A percentile compares a stretch with the other conserved stretches of the same genome.
Evolutionary conservation across 2,113 vertebrate genomes (phyloP).

Genomic region (Pachypanchax playfairii): DNA sequence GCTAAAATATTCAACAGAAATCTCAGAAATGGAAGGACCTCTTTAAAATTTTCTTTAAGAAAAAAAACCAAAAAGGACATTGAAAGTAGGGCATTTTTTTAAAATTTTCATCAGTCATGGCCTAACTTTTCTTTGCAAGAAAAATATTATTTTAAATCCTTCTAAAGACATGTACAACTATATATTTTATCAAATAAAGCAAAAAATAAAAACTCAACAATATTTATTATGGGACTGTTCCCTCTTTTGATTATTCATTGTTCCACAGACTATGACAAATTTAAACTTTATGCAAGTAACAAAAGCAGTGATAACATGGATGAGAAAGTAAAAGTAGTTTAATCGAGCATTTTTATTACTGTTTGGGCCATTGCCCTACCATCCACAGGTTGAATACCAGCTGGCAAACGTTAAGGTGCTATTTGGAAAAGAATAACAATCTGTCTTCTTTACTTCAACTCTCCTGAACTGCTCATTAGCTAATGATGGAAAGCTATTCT

Average conservation of each 20-base stretch:
- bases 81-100: too few relatives aligned
- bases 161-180: too few relatives aligned
- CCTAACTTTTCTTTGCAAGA: too few relatives aligned
- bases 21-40: too few relatives aligned
- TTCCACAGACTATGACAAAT: background rate
- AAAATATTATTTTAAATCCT: too few relatives aligned
- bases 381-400: constrained; percentile 29
- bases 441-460: constrained; percentile 8
- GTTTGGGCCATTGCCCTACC: constrained; percentile 30
- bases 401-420: constrained; percentile 24
- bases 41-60: too few relatives aligned
- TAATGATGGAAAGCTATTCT: constrained; percentile 12
- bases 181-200: too few relatives aligned
- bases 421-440: constrained; percentile 13
- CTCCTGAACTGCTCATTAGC: constrained; percentile 12
- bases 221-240: background rate
- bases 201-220: too few relatives aligned
- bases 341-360: constrained; percentile 34
- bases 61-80: too few relatives aligned
- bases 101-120: too few relatives aligned
- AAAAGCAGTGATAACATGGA: background rate
- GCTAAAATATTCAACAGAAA: too few relatives aligned
- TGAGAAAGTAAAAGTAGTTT: constrained; percentile 14
- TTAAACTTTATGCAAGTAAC: background rate
- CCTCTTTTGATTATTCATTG: background rate